Conservation (phyloP, 2,888 invertebrate genomes). For the Blomia tropicalis region DNA sequence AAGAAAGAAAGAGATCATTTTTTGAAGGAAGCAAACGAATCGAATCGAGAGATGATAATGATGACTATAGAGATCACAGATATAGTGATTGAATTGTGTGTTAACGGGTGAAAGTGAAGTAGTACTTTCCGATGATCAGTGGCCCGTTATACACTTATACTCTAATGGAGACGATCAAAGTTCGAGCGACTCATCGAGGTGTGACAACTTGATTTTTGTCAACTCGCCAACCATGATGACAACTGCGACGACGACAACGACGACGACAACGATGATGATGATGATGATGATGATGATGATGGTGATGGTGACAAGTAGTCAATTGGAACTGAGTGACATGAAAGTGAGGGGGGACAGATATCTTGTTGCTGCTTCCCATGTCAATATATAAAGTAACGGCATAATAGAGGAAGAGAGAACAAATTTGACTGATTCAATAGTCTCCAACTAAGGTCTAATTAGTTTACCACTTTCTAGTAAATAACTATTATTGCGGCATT, state of each 20-base stretch:
- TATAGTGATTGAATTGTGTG: background rate
- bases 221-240: background rate
- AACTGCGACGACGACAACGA: too few species aligned
- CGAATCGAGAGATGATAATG: background rate
- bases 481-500: too few species aligned
- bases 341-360: too few species aligned
- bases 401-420: too few species aligned
- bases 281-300: too few species aligned
- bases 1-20: background rate
- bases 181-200: background rate
- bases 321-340: too few species aligned
- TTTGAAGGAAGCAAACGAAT: background rate
- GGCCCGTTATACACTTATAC: constrained; percentile 8
- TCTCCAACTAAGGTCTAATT: too few species aligned
- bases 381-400: too few species aligned
- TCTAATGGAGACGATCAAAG: background rate
- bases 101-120: background rate
- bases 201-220: constrained; percentile 13
- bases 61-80: background rate
- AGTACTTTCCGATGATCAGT: constrained; percentile 11
- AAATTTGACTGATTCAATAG: too few species aligned
- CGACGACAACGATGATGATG: too few species aligned
- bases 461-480: too few species aligned
- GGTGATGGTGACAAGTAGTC: background rate
- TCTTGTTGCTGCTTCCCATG: too few species aligned